A percentile compares a stretch with the other conserved stretches of the same genome.
phyloP scores from a whole-genome alignment of 2,888 invertebrate genomes.

The Crossocerus cetratus region DNA sequence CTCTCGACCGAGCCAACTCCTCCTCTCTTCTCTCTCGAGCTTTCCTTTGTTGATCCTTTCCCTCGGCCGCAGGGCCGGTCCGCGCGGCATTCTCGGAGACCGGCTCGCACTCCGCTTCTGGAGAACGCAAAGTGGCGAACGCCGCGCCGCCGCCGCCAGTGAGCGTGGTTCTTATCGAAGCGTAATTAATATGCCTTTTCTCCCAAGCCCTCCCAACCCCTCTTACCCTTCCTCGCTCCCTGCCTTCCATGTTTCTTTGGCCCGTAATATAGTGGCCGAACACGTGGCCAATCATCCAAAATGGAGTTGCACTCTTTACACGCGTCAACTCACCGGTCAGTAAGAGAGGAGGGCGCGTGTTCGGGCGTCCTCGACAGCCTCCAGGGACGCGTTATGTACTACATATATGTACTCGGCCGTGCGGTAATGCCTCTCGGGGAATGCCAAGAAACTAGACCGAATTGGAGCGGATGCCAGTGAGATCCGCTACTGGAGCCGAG shows the following conservation, averaged over 20 bases:
- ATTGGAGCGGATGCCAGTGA: no score
- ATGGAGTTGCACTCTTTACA: neutral
- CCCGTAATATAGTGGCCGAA: slow-evolving; percentile 6
- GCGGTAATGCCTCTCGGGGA: no score
- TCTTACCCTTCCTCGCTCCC: neutral
- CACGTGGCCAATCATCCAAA: slow-evolving; percentile 22
- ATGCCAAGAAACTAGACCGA: no score
- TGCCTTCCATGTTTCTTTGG: no score
- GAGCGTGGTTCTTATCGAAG: slow-evolving; percentile 41
- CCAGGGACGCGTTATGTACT: no score
- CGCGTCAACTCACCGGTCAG: neutral
- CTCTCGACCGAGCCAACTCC: slow-evolving; percentile 4
- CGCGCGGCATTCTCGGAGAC: neutral
- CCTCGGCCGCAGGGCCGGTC: neutral
- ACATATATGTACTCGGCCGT: no score
- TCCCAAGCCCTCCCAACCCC: slow-evolving; percentile 2
- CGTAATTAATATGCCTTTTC: slow-evolving; percentile 47
- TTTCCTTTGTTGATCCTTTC: slow-evolving; percentile 7
- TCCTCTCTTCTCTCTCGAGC: slow-evolving; percentile 2
- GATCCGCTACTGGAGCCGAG: no score
- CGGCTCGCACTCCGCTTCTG: slow-evolving; percentile 11
- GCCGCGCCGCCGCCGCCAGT: slow-evolving; percentile 17
- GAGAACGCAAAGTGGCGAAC: slow-evolving; percentile 46
- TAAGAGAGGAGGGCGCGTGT: no score
- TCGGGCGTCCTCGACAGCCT: no score